phyloP scores from a whole-genome alignment of 2,888 invertebrate genomes.

The Stenodera caucasica region DNA sequence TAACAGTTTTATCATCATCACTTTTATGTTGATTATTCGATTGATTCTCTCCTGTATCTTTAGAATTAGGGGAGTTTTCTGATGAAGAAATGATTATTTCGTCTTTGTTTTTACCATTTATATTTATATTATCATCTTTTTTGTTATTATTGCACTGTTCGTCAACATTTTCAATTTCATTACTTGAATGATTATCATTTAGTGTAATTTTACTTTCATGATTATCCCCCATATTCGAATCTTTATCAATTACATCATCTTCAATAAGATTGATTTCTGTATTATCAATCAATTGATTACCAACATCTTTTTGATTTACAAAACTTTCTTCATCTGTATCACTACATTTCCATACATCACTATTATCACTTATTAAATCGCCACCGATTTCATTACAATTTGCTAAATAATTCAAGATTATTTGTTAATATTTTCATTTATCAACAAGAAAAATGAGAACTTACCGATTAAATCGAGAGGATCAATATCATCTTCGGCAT shows the following conservation, averaged over 20 bases:
- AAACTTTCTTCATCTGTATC: slow-evolving; percentile 23
- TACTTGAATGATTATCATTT: not conserved
- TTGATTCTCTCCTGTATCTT: slow-evolving; percentile 5
- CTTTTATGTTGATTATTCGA: not conserved
- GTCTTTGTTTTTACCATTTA: not conserved
- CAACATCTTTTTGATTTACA: not conserved
- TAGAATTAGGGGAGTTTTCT: not conserved
- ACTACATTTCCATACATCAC: slow-evolving; percentile 28
- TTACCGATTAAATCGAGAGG: slow-evolving; percentile 21
- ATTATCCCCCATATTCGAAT: not conserved
- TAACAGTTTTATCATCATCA: slow-evolving; percentile 20
- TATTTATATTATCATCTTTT: not conserved
- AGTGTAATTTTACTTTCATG: not conserved
- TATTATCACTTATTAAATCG: slow-evolving; percentile 17
- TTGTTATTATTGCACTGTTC: not conserved
- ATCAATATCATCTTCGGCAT: slow-evolving; percentile 19
- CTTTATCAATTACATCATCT: not conserved
- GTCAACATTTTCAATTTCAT: not conserved
- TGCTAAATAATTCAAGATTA: not conserved
- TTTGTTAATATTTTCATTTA: too few species aligned
- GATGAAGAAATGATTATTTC: not conserved
- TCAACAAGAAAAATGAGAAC: not conserved
- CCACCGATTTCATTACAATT: slow-evolving; percentile 11
- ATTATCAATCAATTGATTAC: not conserved
- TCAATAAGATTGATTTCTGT: not conserved